Evolutionary conservation across 2,113 vertebrate species (phyloP), one percentile per base, ranked within the genome.

Genomic region (Oreochromis aureus): DNA sequence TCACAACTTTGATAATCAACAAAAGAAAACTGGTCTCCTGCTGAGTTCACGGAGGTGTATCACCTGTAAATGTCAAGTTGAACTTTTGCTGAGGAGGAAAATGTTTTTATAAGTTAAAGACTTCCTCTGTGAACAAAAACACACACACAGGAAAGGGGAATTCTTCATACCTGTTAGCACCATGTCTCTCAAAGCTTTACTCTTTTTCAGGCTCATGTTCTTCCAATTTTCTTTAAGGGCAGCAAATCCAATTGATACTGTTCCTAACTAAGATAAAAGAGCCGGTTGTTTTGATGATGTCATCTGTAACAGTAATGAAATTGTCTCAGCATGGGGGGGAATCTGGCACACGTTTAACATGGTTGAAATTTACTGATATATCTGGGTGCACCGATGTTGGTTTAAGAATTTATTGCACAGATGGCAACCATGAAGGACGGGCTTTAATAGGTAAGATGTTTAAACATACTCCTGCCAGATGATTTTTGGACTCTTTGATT

Each of bases 251-350:
- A 89, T 91, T 89, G 90, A 94, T 93, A 82, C 92, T 80, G 90
- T 89, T 88, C 48, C 79, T 91, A 89, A 95, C 86, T 69, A 78
- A 91, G 87, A 93, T 92, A 84, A 93, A 93, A 92, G 87, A 80
- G 80, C 24, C 69, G 39, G 91, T 85, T 88, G 87, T 93, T 93
- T 91, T 48, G 84, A 86, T 95, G 95, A 96, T 95, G 95, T 96
- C 94, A 96, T 95, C 89, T 89, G 81, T 78, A 44, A 86, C 78
- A 54, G 80, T 95, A 95, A 95, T 95, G 93, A 95, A 92, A 94
- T 91, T 80, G 90, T 90, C 90, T 94, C 90, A 59, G 90, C 82
- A 71, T 6, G 61, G 87, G 83, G 76, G 73, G 84, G 63, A 46
- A 46, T 90, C 30, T 87, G 91, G 90, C 92, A 80, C 86, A 90